Percentiles rank a stretch among this genome's conserved stretches.
Conservation (phyloP, 2,888 invertebrate genomes). For the Acrobasis repandana region DNA sequence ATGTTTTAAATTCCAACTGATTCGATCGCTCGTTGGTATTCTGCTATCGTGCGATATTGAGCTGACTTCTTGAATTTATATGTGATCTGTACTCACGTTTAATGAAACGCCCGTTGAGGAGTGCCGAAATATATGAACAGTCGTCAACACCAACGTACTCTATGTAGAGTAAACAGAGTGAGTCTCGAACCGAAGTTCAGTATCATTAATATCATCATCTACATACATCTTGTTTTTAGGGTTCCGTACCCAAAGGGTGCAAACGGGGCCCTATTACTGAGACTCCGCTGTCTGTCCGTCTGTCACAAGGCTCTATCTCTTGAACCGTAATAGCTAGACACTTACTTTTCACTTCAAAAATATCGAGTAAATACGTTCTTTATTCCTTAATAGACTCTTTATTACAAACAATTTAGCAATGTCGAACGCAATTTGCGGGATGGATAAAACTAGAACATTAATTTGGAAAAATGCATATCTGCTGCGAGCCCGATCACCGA, state of each 20-base stretch:
- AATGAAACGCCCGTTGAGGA: slow-evolving; percentile 7
- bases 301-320: too few species aligned
- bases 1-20: slow-evolving; percentile 29
- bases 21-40: slow-evolving; percentile 27
- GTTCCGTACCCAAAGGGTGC: too few species aligned
- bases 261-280: too few species aligned
- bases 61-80: background rate
- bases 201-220: too few species aligned
- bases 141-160: too few species aligned
- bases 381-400: too few species aligned
- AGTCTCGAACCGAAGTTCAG: background rate
- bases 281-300: too few species aligned
- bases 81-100: slow-evolving; percentile 11
- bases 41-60: slow-evolving; percentile 16
- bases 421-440: slow-evolving; percentile 11
- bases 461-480: slow-evolving; percentile 18
- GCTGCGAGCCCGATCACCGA: slow-evolving; percentile 16
- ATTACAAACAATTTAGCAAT: background rate
- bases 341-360: too few species aligned
- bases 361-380: too few species aligned
- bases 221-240: too few species aligned
- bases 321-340: too few species aligned
- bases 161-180: too few species aligned
- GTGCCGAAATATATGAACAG: background rate
- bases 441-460: slow-evolving; percentile 11